Evolutionary conservation across 2,888 invertebrate genomes (phyloP).

Genomic region (Zele albiditarsus): DNA sequence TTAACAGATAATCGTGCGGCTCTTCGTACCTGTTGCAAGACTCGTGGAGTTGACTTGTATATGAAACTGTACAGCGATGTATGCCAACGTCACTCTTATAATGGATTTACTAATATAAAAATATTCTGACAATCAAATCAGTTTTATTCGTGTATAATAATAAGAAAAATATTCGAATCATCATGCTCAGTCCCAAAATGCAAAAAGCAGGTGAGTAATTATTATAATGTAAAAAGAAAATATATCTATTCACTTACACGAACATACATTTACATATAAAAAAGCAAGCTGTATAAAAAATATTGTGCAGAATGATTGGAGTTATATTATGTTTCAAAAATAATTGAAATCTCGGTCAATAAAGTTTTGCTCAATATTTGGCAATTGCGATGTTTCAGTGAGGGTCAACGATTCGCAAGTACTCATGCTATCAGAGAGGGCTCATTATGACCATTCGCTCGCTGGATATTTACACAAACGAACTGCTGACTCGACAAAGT

Average conservation of each 20-base stretch:
- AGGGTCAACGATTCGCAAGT: conserved; percentile 90
- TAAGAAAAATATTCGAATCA: conserved; percentile 24
- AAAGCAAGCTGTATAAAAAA: not conserved
- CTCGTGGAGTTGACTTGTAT: conserved; percentile 6
- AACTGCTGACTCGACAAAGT: conserved; percentile 89
- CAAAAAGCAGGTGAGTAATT: conserved; percentile 78
- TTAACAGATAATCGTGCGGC: not conserved
- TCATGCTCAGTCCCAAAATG: conserved; percentile 88
- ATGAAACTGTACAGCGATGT: not conserved
- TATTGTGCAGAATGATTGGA: not conserved
- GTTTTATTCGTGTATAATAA: conserved; percentile 9
- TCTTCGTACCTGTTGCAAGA: conserved; percentile 25
- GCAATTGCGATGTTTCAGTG: conserved; percentile 68
- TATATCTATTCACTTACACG: not conserved
- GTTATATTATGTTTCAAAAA: not conserved
- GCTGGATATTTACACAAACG: conserved; percentile 89
- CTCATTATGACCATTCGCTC: conserved; percentile 88
- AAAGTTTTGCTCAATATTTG: conserved; percentile 1
- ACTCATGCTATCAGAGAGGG: conserved; percentile 87
- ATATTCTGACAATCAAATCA: conserved; percentile 20
- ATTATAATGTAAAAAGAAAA: not conserved
- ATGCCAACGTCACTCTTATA: not conserved
- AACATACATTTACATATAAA: not conserved
- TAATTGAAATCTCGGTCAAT: not conserved
- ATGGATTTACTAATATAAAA: not conserved